phyloP scores from a whole-genome alignment of 2,797 vertebrate species.

The Malurus splendens region DNA sequence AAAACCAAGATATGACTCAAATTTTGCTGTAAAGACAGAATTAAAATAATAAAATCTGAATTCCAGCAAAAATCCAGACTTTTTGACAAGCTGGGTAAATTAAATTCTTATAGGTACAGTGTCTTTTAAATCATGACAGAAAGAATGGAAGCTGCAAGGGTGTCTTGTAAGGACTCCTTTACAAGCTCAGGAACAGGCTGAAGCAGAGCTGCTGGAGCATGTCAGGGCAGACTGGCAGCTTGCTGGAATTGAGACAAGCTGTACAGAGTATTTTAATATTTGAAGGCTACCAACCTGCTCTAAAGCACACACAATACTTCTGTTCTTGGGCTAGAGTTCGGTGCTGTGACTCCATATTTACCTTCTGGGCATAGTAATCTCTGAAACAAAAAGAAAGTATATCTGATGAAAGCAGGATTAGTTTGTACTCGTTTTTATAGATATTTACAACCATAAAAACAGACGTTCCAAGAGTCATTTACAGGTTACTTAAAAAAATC shows the following conservation, averaged over 20 bases:
- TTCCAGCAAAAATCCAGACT: background rate
- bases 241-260: background rate
- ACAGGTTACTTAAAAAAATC: background rate
- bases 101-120: background rate
- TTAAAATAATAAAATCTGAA: background rate
- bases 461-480: background rate
- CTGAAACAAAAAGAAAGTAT: background rate
- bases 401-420: background rate
- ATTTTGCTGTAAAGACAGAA: background rate
- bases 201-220: background rate
- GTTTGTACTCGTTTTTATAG: background rate
- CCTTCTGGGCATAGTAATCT: background rate
- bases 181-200: background rate
- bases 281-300: background rate
- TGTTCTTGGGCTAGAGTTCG: background rate
- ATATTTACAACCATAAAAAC: background rate
- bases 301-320: background rate
- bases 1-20: background rate
- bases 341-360: background rate
- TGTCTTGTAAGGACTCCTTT: background rate
- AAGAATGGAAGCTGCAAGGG: background rate
- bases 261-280: background rate
- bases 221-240: background rate
- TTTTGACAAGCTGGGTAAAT: background rate
- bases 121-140: background rate